phyloP scores from a whole-genome alignment of 1,140 invertebrate species.

The Campoletis sonorensis region DNA sequence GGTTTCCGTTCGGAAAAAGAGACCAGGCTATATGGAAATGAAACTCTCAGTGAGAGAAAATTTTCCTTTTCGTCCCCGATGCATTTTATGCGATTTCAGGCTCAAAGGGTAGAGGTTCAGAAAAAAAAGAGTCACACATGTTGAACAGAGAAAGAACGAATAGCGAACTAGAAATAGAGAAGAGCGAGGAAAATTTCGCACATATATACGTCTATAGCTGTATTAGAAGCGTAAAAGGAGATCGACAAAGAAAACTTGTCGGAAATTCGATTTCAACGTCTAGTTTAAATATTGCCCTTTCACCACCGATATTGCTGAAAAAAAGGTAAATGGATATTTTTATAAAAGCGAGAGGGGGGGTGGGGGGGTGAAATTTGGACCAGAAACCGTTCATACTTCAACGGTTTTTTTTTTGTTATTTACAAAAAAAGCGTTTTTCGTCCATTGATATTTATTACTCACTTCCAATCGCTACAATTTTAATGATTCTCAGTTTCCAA shows the following conservation, averaged over 20 bases:
- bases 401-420: too few species aligned
- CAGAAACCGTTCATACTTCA: too few species aligned
- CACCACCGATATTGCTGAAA: background rate
- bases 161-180: background rate
- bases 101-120: background rate
- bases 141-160: background rate
- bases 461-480: too few species aligned
- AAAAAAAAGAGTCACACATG: background rate
- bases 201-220: background rate
- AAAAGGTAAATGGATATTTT: background rate
- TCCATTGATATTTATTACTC: too few species aligned
- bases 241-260: background rate
- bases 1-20: background rate
- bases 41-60: background rate
- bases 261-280: background rate
- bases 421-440: too few species aligned
- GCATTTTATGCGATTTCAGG: constrained; percentile 1
- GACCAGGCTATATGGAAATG: background rate
- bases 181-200: background rate
- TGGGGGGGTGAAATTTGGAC: too few species aligned
- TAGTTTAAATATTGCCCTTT: constrained; percentile 4
- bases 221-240: background rate
- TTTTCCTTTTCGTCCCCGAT: background rate
- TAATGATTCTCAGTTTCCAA: too few species aligned
- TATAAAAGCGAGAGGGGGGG: background rate